A percentile compares a stretch with the other conserved stretches of the same genome.
Evolutionary conservation across 2,113 vertebrate species (phyloP).

Genomic region (Dipodomys stephensi): DNA sequence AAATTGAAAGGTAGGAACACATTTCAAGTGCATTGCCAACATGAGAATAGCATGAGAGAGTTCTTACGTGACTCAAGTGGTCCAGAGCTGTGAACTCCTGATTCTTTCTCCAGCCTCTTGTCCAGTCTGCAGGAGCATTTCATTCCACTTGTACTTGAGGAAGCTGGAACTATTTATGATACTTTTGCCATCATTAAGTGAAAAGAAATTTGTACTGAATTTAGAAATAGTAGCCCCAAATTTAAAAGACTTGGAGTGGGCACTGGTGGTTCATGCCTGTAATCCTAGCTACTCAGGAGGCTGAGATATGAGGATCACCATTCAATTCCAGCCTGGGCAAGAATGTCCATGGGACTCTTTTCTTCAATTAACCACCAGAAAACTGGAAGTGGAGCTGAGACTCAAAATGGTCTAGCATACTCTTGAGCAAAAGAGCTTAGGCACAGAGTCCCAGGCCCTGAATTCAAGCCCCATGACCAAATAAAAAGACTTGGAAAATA

Average conservation of each 20-base stretch:
- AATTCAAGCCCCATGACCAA: no score
- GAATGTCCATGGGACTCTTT: no score
- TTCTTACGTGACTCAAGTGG: no score
- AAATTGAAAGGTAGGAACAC: neutral
- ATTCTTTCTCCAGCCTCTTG: neutral
- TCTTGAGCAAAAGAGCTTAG: no score
- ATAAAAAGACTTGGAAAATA: neutral
- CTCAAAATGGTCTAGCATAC: no score
- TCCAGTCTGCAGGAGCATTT: neutral
- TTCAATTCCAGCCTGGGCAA: no score
- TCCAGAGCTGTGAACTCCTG: neutral
- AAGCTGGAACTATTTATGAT: slow-evolving; percentile 12
- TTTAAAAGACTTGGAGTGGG: neutral
- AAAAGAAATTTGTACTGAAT: slow-evolving; percentile 1
- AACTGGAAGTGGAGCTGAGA: no score
- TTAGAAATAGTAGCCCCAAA: neutral
- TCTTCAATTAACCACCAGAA: no score
- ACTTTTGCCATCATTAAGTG: neutral
- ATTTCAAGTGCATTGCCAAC: neutral
- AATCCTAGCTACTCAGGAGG: no score
- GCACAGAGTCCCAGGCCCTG: no score
- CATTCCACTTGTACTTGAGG: neutral
- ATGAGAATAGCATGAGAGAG: neutral
- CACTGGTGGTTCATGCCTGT: no score
- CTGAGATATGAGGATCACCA: no score